Evolutionary conservation across 2,888 invertebrate species (phyloP).

Genomic region (Cordylochernes scorpioides): DNA sequence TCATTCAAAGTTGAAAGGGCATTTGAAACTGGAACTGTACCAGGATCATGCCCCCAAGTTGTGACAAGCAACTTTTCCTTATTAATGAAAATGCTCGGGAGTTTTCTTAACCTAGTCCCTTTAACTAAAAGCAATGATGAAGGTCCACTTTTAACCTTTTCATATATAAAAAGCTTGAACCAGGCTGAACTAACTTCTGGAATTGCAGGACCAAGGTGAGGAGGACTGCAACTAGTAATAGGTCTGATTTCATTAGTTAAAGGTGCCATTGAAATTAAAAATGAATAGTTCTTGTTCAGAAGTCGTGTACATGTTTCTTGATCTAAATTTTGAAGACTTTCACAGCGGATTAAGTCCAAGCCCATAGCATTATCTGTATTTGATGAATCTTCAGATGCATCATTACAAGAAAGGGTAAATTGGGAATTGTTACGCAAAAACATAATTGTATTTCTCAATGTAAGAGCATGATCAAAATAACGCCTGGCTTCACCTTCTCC

Average conservation of each 20-base stretch:
- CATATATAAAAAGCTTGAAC: conserved; percentile 72
- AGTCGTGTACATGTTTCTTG: conserved; percentile 50
- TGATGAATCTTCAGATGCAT: conserved; percentile 19
- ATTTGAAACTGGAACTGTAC: conserved; percentile 38
- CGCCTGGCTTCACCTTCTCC: conserved; percentile 56
- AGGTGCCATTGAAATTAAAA: conserved; percentile 74
- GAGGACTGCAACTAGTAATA: conserved; percentile 36
- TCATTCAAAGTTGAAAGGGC: conserved; percentile 55
- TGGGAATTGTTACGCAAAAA: conserved; percentile 33
- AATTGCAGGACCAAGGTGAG: conserved; percentile 67
- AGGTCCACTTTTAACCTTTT: conserved; percentile 58
- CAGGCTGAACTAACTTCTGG: conserved; percentile 67
- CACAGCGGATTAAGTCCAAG: conserved; percentile 57
- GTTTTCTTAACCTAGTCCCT: conserved; percentile 43
- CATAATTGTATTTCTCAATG: conserved; percentile 43
- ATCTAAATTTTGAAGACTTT: conserved; percentile 67
- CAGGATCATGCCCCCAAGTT: conserved; percentile 58
- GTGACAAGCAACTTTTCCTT: conserved; percentile 51
- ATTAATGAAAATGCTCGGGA: conserved; percentile 36
- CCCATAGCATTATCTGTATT: conserved; percentile 20
- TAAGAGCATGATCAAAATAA: conserved; percentile 58
- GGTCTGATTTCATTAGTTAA: conserved; percentile 52
- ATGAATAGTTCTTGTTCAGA: conserved; percentile 56
- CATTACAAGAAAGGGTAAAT: conserved; percentile 18
- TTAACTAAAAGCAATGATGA: conserved; percentile 51